Evolutionary conservation across 1,140 invertebrate species (phyloP), one percentile per base, ranked within the genome.

Genomic region (Homalodisca vitripennis): DNA sequence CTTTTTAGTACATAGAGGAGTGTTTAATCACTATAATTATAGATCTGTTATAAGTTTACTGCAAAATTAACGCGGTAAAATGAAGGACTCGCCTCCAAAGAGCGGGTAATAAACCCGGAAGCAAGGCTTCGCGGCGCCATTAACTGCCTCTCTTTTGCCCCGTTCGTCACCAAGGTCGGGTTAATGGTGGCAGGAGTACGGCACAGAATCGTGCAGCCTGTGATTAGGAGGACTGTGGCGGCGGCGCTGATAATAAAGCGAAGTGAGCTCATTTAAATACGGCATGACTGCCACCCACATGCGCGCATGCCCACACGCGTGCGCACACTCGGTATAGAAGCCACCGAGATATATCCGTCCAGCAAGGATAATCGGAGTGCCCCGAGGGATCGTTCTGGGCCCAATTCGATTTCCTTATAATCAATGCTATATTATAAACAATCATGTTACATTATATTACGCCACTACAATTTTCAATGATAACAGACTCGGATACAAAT

Each of bases 181-280:
- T 22, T 51, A 51, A 51, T 51, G 48, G 48, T 51, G 14, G n/a
- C 48, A 22, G n/a, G 48, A 51, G 48, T 51, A 51, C 48, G 48
- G 6, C 48, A 51, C 48, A 22, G 48, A 14, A 22, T 14, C 48
- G 48, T 24, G 55, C 24, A 26, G 24, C 22, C 24, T 22, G 55
- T 60, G 24, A 60, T 60, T 60, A 60, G 22, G 27, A 20, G 3
- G 6, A 41, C 17, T 12, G 55, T 24, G 27, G 55, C n/a, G 55
- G 55, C 55, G n/a, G 6, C 22, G 24, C 26, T 60, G 48, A 51
- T 51, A 51, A 51, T 51, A 51, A 51, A 51, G 48, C n/a, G 48
- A 51, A 20, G 48, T 51, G 55, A 60, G 55, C 55, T 60, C 55
- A 60, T 60, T 60, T 60, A 60, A 60, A 60, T 60, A 29, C 27